Conservation (phyloP, 2,113 vertebrate species). For the Hiodon alosoides region DNA sequence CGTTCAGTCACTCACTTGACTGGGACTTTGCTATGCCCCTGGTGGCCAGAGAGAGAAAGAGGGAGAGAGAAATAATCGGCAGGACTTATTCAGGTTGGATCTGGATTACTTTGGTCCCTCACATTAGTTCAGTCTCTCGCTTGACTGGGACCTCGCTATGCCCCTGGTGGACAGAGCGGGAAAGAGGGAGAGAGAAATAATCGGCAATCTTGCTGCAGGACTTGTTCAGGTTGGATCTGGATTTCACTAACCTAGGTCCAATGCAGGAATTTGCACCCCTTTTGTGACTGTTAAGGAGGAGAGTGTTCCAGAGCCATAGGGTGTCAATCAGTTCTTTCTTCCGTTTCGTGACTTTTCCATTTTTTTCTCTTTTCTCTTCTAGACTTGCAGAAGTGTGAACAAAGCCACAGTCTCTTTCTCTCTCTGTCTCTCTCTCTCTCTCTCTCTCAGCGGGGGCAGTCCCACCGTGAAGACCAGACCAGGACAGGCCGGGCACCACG, state of each 20-base stretch:
- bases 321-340: neutral
- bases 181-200: neutral
- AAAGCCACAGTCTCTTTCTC: neutral
- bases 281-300: neutral
- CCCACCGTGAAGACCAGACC: conserved; percentile 1
- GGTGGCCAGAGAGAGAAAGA: neutral
- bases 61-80: neutral
- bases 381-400: conserved; percentile 11
- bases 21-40: neutral
- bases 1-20: neutral
- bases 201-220: conserved; percentile 2
- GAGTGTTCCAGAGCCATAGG: neutral
- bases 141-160: neutral
- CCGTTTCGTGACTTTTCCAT: conserved; percentile 2
- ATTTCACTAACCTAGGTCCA: conserved; percentile 1
- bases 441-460: conserved; percentile 8
- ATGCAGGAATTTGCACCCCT: conserved; percentile 6
- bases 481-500: neutral
- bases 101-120: too few relatives aligned
- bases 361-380: conserved; percentile 12
- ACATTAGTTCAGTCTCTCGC: neutral
- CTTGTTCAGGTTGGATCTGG: conserved; percentile 4
- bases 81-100: conserved; percentile 2
- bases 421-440: conserved; percentile 11
- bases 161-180: neutral